These are phyloP conservation scores for Doris montereyensis DNA, from an alignment of 2,888 invertebrate species.

Conservation along the genomic window DNA sequence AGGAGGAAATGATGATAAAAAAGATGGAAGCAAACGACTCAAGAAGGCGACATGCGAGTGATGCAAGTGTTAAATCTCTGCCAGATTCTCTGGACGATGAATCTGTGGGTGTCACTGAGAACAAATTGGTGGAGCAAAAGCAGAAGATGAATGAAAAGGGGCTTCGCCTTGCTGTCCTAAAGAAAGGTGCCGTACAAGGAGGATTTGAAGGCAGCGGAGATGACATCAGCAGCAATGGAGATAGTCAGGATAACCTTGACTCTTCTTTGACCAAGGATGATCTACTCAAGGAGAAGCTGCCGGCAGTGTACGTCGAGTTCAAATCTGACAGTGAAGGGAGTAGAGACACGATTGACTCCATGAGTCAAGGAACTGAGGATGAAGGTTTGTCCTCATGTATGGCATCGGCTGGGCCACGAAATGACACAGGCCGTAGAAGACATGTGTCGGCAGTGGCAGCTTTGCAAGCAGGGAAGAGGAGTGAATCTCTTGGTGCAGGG, in stretches of 20 bases:
- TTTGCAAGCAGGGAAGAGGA: no score
- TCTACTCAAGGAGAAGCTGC: neutral
- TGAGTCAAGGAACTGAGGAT: no score
- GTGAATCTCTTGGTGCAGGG: neutral
- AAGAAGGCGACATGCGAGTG: constrained; percentile 68
- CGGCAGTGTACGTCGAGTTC: constrained; percentile 1
- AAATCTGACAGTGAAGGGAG: constrained; percentile 11
- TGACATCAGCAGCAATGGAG: constrained; percentile 47
- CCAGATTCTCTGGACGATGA: constrained; percentile 63
- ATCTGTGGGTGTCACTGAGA: constrained; percentile 62
- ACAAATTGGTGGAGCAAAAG: constrained; percentile 61
- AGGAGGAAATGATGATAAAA: constrained; percentile 47
- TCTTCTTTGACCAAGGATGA: neutral
- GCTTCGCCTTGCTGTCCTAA: constrained; percentile 41
- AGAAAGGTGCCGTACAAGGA: constrained; percentile 38
- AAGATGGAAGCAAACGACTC: constrained; percentile 49
- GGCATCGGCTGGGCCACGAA: neutral
- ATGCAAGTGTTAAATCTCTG: constrained; percentile 67
- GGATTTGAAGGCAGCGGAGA: constrained; percentile 55
- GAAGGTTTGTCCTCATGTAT: neutral
- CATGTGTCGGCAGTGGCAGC: neutral
- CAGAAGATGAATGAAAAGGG: constrained; percentile 31
- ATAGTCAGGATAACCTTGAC: constrained; percentile 41
- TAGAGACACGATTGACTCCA: constrained; percentile 1
- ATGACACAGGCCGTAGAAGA: neutral